Evolutionary conservation across 2,113 vertebrate genomes (phyloP).

Genomic region (Rhea pennata): DNA sequence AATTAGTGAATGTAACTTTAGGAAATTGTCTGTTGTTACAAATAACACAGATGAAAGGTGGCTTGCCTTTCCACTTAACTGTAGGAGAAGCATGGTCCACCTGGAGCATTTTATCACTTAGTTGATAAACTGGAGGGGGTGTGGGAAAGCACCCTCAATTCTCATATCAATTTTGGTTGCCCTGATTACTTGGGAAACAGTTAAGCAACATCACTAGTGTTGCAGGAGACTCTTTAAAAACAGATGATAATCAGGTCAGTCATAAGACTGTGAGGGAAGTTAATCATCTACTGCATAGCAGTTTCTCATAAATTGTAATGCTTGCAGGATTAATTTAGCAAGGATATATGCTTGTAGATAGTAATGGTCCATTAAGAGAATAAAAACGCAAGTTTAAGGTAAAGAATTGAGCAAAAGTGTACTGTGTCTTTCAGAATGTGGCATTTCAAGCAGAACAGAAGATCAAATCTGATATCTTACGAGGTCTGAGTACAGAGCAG

Average conservation of each 20-base stretch:
- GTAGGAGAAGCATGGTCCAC: neutral
- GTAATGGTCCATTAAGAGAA: neutral
- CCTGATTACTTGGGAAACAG: neutral
- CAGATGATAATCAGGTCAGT: neutral
- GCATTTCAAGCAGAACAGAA: slow-evolving; percentile 99
- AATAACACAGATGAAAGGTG: neutral
- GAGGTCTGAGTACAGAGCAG: slow-evolving; percentile 95
- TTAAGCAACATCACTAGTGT: neutral
- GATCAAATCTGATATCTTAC: slow-evolving; percentile 96
- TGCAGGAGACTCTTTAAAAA: neutral
- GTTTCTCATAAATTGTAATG: neutral
- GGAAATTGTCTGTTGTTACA: neutral
- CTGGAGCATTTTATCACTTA: neutral
- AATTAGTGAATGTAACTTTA: neutral
- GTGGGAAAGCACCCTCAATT: neutral
- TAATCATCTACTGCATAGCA: neutral
- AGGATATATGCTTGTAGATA: neutral
- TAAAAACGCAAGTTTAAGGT: neutral
- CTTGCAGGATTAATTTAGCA: neutral
- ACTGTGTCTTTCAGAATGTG: slow-evolving; percentile 89
- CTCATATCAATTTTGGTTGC: neutral
- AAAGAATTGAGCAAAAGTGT: neutral
- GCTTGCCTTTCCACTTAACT: neutral
- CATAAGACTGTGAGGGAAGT: neutral
- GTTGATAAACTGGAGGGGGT: neutral